Base-by-base conservation (phyloP, 2,888 invertebrate species). In the Eupithecia insigniata region DNA sequence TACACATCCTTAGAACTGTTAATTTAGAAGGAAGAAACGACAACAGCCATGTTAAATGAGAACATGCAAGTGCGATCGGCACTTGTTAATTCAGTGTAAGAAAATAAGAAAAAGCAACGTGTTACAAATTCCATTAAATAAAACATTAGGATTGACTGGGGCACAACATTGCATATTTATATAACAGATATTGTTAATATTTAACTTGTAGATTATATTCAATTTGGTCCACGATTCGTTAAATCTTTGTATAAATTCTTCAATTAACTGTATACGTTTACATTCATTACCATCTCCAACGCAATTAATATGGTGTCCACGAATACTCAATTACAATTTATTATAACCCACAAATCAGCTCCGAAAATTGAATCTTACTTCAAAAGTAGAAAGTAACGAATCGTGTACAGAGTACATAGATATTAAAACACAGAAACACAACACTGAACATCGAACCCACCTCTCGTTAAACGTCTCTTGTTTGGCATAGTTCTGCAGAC, bases 381-480 rank as follows among this genome's bases (percentile, higher is more conserved):
- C 12, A 55, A 55, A 22, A 51, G 46, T n/a, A 51, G n/a, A 10
- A 51, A 36, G 51, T 46, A 69, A 76, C 71, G 79, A 79, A 74
- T 68, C 79, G 76, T 76, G 36, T 69, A 61, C 70, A 60, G 32
- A 55, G 46, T 65, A n/a, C n/a, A n/a, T n/a, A 26, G 55, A 65
- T 46, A 61, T 66, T 30, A 26, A 28, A 65, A 74, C 60, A 72
- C 22, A 69, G 78, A 91, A 88, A 85, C 79, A 74, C 81, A 90
- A 92, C 92, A 93, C 81, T 86, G 79, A 92, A 91, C 91, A 91
- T 76, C 61, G 58, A 85, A 77, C 96, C 95, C 96, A 99, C 99
- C 98, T 99, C 95, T 99, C 99, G 93, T 99, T 99, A 94, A 99
- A 99, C 43, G 98, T 98, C 88, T 98, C 98, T 88, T 97, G 96